Percentiles rank a stretch among this genome's conserved stretches.
These are phyloP conservation scores for Sebastes vulpes DNA, from an alignment of 2,797 vertebrate genomes.

Conservation along the genomic window DNA sequence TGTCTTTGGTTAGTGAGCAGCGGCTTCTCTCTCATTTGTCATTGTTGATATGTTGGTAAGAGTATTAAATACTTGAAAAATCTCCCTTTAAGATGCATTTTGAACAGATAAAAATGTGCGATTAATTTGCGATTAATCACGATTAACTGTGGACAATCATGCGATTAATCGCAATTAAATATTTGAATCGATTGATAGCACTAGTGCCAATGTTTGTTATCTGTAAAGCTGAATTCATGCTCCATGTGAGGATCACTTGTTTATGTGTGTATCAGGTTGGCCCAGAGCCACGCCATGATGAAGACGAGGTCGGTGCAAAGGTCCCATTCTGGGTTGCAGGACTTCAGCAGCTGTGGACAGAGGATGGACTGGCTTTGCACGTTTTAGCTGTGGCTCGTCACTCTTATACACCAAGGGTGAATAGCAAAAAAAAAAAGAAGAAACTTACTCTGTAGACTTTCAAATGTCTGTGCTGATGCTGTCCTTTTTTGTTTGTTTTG, in stretches of 20 bases:
- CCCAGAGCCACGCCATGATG: not conserved
- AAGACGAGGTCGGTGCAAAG: not conserved
- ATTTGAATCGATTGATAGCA: not conserved
- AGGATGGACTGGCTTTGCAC: slow-evolving; percentile 78
- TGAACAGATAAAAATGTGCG: not conserved
- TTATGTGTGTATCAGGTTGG: slow-evolving; percentile 48
- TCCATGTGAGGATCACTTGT: not conserved
- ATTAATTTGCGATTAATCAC: not conserved
- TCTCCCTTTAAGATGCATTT: not conserved
- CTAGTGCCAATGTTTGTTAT: not conserved
- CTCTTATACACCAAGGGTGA: slow-evolving; percentile 56
- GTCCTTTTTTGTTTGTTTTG: slow-evolving; percentile 20
- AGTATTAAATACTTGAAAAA: not conserved
- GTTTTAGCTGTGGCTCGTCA: slow-evolving; percentile 50
- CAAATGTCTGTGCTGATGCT: not conserved
- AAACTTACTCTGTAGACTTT: not conserved
- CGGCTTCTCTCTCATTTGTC: not conserved
- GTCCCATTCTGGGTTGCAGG: slow-evolving; percentile 69
- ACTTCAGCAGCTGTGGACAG: slow-evolving; percentile 82
- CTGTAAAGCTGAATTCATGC: not conserved
- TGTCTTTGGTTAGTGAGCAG: slow-evolving; percentile 81
- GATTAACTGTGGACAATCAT: not conserved
- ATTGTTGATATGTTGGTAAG: not conserved
- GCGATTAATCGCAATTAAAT: not conserved
- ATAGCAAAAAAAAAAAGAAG: not conserved